These are phyloP conservation scores for Columba janthina DNA, from an alignment of 2,113 vertebrate species.

Conservation along the genomic window DNA sequence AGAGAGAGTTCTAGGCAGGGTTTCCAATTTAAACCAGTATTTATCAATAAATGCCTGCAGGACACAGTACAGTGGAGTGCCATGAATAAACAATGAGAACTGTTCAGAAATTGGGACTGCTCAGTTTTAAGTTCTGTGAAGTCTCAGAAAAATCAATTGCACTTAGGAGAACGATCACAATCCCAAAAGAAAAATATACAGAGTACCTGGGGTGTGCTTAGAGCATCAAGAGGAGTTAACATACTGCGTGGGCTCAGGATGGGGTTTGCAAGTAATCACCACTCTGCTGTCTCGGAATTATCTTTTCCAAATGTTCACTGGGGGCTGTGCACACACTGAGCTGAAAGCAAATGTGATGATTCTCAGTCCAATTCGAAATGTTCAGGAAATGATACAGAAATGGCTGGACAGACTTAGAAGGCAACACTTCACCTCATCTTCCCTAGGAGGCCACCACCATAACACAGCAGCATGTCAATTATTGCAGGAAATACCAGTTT, in stretches of 20 bases:
- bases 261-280: slow-evolving; percentile 40
- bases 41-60: slow-evolving; percentile 58
- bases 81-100: slow-evolving; percentile 38
- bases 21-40: slow-evolving; percentile 38
- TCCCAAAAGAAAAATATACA: background rate
- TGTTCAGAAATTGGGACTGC: slow-evolving; percentile 14
- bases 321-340: slow-evolving; percentile 19
- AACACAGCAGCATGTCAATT: slow-evolving; percentile 25
- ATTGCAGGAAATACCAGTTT: background rate
- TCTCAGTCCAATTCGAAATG: slow-evolving; percentile 1
- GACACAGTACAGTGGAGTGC: background rate
- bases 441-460: background rate
- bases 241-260: background rate
- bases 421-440: slow-evolving; percentile 8
- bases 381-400: slow-evolving; percentile 27
- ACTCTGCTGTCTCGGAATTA: slow-evolving; percentile 3
- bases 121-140: slow-evolving; percentile 25
- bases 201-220: slow-evolving; percentile 1
- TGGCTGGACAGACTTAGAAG: slow-evolving; percentile 20
- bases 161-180: background rate
- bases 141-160: background rate
- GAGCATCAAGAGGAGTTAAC: slow-evolving; percentile 32
- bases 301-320: slow-evolving; percentile 44
- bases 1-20: background rate
- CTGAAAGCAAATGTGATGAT: slow-evolving; percentile 44